phyloP scores from a whole-genome alignment of 2,888 invertebrate genomes.

The Chymomyza caudatula region DNA sequence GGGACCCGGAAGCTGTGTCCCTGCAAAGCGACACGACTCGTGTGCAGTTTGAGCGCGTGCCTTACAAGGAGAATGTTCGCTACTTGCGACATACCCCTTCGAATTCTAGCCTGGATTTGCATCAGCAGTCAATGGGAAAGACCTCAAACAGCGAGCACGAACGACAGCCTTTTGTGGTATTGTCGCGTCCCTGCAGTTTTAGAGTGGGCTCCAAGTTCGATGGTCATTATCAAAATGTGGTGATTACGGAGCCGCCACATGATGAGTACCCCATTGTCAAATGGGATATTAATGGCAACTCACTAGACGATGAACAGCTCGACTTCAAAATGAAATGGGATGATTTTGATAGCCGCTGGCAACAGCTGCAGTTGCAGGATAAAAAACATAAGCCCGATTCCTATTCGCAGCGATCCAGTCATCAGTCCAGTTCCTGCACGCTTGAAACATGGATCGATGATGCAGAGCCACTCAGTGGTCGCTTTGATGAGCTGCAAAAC shows the following conservation, averaged over 20 bases:
- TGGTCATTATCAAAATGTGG: constrained; percentile 71
- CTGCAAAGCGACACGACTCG: constrained; percentile 11
- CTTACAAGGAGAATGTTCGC: constrained; percentile 74
- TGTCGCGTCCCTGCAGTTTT: constrained; percentile 60
- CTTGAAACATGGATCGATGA: constrained; percentile 78
- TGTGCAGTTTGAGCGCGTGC: constrained; percentile 75
- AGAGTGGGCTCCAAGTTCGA: constrained; percentile 69
- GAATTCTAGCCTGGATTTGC: constrained; percentile 68
- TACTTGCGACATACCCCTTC: constrained; percentile 76
- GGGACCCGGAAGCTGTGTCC: constrained; percentile 20
- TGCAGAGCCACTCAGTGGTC: constrained; percentile 46
- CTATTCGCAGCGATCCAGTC: constrained; percentile 71
- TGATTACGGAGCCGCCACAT: constrained; percentile 72
- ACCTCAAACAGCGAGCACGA: constrained; percentile 17
- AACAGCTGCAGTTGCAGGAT: constrained; percentile 43
- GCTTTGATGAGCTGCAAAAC: constrained; percentile 41
- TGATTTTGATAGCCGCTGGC: constrained; percentile 68
- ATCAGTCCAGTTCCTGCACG: constrained; percentile 76
- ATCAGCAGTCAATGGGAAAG: constrained; percentile 3
- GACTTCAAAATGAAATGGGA: constrained; percentile 60
- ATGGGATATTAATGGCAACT: constrained; percentile 76
- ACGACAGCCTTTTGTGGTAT: constrained; percentile 10
- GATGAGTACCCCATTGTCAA: constrained; percentile 68
- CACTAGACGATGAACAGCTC: constrained; percentile 68
- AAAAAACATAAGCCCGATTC: constrained; percentile 32